Percentiles rank a stretch among this genome's conserved stretches.
These are phyloP conservation scores for Coptotermes formosanus DNA, from an alignment of 1,140 invertebrate species.

Conservation along the genomic window DNA sequence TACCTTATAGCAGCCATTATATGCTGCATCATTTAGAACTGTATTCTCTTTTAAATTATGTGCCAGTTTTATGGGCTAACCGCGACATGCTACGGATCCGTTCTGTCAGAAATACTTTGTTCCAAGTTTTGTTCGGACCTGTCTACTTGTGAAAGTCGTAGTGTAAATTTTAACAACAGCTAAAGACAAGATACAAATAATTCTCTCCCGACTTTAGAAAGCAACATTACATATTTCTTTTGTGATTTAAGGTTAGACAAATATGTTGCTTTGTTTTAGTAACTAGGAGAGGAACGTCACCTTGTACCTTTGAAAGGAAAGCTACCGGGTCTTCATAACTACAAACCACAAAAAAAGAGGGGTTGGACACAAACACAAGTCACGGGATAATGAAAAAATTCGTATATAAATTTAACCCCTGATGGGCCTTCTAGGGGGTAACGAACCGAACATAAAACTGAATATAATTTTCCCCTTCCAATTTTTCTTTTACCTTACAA, in stretches of 20 bases:
- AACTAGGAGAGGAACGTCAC: not conserved
- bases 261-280: not conserved
- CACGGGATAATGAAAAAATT: slow-evolving; percentile 10
- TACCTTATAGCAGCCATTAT: too few species aligned
- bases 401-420: not conserved
- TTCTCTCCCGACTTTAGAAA: not conserved
- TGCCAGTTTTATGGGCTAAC: too few species aligned
- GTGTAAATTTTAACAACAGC: slow-evolving; percentile 1
- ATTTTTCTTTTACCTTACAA: not conserved
- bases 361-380: not conserved
- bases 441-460: slow-evolving; percentile 6
- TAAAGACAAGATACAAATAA: slow-evolving; percentile 4
- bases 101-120: not conserved
- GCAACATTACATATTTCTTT: not conserved
- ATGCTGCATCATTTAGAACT: too few species aligned
- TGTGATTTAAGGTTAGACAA: not conserved
- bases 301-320: not conserved
- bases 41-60: too few species aligned
- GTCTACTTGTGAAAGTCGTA: not conserved
- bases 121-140: not conserved
- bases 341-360: not conserved
- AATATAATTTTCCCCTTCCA: not conserved
- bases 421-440: slow-evolving; percentile 5
- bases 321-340: not conserved
- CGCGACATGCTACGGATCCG: not conserved